A percentile compares a stretch with the other conserved stretches of the same genome.
These are phyloP conservation scores for Caenorhabditis drosophilae DNA, from an alignment of 2,888 invertebrate genomes.

Conservation along the genomic window DNA sequence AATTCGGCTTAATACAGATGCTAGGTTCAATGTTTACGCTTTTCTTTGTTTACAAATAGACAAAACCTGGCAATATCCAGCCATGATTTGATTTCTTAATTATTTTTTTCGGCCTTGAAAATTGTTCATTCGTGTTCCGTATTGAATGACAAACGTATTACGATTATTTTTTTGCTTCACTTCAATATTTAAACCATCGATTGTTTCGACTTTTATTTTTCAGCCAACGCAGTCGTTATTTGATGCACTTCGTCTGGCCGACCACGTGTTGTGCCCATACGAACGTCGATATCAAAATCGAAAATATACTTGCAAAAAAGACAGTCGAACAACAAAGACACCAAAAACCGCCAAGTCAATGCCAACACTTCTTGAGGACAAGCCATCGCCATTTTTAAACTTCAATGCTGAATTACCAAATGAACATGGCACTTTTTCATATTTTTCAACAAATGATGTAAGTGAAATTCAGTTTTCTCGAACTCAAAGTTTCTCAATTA, in stretches of 20 bases:
- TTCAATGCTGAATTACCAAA: slow-evolving; percentile 3
- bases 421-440: no score
- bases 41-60: no score
- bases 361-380: slow-evolving; percentile 27
- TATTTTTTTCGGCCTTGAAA: no score
- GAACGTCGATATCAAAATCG: slow-evolving; percentile 21
- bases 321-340: not conserved
- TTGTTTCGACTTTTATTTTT: slow-evolving; percentile 9
- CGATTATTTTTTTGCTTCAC: not conserved
- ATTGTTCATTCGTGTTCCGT: no score
- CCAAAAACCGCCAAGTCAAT: slow-evolving; percentile 17
- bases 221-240: slow-evolving; percentile 41
- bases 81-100: no score
- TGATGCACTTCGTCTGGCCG: slow-evolving; percentile 39
- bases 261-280: slow-evolving; percentile 43
- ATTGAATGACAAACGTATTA: slow-evolving; percentile 5
- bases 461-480: no score
- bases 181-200: not conserved
- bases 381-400: slow-evolving; percentile 6
- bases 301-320: no score
- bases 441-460: no score
- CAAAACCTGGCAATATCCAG: no score
- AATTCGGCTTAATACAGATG: no score
- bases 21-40: no score
- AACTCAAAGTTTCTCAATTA: no score